Percentiles rank a stretch among this genome's conserved stretches.
Conservation (phyloP, 2,113 vertebrate species). For the Rhizomys pruinosus region DNA sequence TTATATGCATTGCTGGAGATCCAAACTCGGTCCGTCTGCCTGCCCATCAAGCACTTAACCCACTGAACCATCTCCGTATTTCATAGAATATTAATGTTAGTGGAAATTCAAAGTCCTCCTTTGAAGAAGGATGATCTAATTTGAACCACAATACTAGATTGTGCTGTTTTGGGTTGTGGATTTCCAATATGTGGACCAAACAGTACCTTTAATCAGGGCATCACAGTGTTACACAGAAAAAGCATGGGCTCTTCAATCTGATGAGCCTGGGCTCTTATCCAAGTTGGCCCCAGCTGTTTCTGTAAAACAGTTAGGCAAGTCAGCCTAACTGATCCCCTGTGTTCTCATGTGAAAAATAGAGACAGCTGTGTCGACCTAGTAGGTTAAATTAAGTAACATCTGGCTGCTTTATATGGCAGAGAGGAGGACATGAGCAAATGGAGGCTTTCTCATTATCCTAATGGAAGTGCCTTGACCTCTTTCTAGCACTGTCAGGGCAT, state of each 20-base stretch:
- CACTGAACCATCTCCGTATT: background rate
- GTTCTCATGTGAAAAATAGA: slow-evolving; percentile 7
- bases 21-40: background rate
- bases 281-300: background rate
- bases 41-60: background rate
- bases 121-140: background rate
- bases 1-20: background rate
- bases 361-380: background rate
- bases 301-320: background rate
- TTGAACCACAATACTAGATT: slow-evolving; percentile 37
- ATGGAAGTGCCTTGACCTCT: background rate
- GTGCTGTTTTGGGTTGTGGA: background rate
- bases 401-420: background rate
- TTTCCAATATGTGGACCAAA: slow-evolving; percentile 9
- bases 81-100: background rate
- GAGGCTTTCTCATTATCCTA: background rate
- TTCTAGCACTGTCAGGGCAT: background rate
- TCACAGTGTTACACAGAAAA: background rate
- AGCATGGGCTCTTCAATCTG: background rate
- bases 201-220: slow-evolving; percentile 11
- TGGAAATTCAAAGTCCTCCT: background rate
- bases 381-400: background rate
- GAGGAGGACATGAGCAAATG: background rate
- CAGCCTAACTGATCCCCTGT: background rate
- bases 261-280: slow-evolving; percentile 5